Evolutionary conservation across 2,113 vertebrate species (phyloP).

Genomic region (Willisornis vidua): DNA sequence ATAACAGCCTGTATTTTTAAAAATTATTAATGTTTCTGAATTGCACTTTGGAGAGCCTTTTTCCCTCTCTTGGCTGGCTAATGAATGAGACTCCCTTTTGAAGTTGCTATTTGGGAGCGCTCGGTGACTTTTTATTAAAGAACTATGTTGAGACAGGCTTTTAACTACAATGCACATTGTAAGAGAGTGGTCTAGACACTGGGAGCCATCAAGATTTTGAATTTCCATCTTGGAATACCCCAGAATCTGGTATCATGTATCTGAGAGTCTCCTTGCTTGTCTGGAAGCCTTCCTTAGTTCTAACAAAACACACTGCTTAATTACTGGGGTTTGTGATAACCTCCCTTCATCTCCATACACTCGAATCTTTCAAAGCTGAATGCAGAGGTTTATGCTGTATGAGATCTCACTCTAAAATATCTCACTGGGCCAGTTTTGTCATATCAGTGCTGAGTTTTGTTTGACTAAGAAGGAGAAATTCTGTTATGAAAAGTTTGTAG

Average conservation of each 20-base stretch:
- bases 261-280: not conserved
- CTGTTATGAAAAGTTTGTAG: not conserved
- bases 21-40: not conserved
- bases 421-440: not conserved
- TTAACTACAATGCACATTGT: not conserved
- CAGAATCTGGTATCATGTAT: not conserved
- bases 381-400: not conserved
- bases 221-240: not conserved
- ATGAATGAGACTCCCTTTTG: not conserved
- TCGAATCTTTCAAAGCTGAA: not conserved
- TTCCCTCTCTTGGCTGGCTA: not conserved
- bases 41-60: not conserved
- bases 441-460: not conserved
- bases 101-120: not conserved
- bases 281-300: not conserved
- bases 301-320: not conserved
- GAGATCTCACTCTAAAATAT: not conserved
- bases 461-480: not conserved
- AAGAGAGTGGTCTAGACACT: not conserved
- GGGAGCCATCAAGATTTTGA: not conserved
- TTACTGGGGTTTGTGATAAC: not conserved
- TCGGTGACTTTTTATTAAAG: not conserved
- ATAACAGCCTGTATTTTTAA: not conserved
- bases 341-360: not conserved
- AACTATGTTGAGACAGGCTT: not conserved